These are phyloP conservation scores for Heterodera carotae DNA, from an alignment of 1,140 invertebrate genomes.

Conservation along the genomic window DNA sequence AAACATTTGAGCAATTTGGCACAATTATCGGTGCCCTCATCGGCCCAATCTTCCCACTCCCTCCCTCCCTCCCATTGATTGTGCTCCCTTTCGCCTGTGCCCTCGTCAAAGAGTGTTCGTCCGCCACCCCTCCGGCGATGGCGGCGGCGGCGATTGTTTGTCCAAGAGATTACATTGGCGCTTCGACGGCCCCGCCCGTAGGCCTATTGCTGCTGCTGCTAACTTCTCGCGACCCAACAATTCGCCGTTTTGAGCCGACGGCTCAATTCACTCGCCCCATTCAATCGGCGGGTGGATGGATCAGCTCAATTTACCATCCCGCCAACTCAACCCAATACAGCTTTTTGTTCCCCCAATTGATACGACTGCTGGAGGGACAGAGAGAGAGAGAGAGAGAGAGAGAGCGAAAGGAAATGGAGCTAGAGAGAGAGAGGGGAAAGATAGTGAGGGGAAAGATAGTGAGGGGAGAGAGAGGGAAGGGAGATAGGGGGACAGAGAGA, in stretches of 20 bases:
- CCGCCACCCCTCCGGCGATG: neutral
- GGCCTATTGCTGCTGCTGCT: neutral
- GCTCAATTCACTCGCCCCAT: neutral
- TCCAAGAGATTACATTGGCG: slow-evolving; percentile 15
- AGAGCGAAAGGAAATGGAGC: too few species aligned
- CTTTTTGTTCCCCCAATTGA: neutral
- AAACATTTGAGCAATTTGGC: neutral
- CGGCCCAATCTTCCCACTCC: too few species aligned
- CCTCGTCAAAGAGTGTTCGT: neutral
- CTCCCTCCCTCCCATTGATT: too few species aligned
- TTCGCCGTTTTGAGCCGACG: neutral
- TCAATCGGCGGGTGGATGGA: neutral
- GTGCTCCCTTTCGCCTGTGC: neutral
- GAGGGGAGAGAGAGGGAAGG: too few species aligned
- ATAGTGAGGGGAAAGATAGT: too few species aligned
- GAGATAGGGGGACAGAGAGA: too few species aligned
- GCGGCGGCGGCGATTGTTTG: neutral
- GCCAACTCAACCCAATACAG: neutral
- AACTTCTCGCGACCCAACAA: slow-evolving; percentile 7
- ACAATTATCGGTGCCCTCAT: neutral
- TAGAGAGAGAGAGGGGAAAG: too few species aligned
- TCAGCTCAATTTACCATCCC: slow-evolving; percentile 7
- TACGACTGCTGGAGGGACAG: too few species aligned
- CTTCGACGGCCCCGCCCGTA: neutral
- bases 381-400: too few species aligned